These are phyloP conservation scores for Hypothenemus hampei DNA, from an alignment of 1,140 invertebrate species.

Conservation along the genomic window DNA sequence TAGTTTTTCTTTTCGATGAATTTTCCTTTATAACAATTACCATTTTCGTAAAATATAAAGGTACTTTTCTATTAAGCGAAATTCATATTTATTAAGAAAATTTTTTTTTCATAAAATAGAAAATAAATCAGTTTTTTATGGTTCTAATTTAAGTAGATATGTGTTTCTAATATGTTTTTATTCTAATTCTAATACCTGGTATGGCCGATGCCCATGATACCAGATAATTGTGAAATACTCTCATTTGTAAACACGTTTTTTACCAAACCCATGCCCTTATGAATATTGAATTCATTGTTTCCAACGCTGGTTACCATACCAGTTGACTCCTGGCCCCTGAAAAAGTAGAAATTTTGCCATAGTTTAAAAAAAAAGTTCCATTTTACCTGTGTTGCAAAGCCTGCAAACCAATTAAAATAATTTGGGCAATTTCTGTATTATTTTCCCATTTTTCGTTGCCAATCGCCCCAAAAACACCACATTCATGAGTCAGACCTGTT, in stretches of 20 bases:
- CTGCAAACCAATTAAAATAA: slow-evolving; percentile 84
- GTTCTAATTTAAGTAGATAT: no score
- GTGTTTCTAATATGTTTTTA: no score
- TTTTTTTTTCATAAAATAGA: no score
- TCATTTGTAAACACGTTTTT: slow-evolving; percentile 89
- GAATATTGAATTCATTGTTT: slow-evolving; percentile 71
- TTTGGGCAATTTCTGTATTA: slow-evolving; percentile 60
- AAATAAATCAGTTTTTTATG: no score
- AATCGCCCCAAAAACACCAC: slow-evolving; percentile 91
- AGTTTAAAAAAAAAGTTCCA: not conserved
- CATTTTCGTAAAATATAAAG: no score
- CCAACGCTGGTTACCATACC: slow-evolving; percentile 91
- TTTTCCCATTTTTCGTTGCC: slow-evolving; percentile 79
- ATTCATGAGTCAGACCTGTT: slow-evolving; percentile 62
- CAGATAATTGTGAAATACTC: slow-evolving; percentile 76
- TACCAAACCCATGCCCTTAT: slow-evolving; percentile 95
- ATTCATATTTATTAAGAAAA: no score
- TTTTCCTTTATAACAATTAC: no score
- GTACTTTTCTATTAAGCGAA: no score
- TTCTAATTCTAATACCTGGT: no score
- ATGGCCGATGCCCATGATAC: slow-evolving; percentile 92
- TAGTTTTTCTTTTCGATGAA: no score
- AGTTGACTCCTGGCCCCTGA: slow-evolving; percentile 90
- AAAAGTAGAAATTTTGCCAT: not conserved
- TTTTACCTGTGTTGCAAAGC: slow-evolving; percentile 87